A percentile compares a stretch with the other conserved stretches of the same genome.
Conservation (phyloP, 2,797 vertebrate species). For the Pangasius macronema region DNA sequence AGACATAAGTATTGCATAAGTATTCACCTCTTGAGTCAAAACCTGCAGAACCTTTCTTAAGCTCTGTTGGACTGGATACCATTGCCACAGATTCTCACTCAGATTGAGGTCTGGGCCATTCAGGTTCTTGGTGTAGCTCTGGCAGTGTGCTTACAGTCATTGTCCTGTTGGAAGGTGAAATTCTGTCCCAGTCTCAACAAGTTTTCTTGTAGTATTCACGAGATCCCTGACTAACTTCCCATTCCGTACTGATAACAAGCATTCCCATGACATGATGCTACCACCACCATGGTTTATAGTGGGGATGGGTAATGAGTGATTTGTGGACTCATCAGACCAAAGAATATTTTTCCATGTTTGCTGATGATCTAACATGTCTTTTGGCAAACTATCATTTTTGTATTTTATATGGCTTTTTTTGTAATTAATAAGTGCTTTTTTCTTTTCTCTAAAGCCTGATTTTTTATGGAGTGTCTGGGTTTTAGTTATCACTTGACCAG, state of each 20-base stretch:
- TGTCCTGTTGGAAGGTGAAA: not conserved
- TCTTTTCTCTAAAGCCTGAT: not conserved
- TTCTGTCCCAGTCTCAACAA: not conserved
- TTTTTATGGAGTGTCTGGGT: not conserved
- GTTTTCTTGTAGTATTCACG: not conserved
- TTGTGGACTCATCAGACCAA: not conserved
- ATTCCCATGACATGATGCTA: not conserved
- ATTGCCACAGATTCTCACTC: not conserved
- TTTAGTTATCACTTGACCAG: not conserved
- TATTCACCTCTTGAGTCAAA: not conserved
- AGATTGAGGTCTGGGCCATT: not conserved
- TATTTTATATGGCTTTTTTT: not conserved
- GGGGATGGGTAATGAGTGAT: not conserved
- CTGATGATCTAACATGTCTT: not conserved
- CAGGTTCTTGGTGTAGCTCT: not conserved
- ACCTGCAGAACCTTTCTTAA: not conserved
- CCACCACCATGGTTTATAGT: not conserved
- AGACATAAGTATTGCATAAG: not conserved
- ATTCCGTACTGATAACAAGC: no score
- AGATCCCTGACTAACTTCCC: not conserved
- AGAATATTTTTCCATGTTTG: not conserved
- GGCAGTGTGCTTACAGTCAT: not conserved
- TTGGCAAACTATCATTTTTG: not conserved
- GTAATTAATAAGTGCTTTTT: not conserved
- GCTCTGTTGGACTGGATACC: not conserved